Conservation (phyloP, 2,113 vertebrate genomes). For the Sakesphorus luctuosus region DNA sequence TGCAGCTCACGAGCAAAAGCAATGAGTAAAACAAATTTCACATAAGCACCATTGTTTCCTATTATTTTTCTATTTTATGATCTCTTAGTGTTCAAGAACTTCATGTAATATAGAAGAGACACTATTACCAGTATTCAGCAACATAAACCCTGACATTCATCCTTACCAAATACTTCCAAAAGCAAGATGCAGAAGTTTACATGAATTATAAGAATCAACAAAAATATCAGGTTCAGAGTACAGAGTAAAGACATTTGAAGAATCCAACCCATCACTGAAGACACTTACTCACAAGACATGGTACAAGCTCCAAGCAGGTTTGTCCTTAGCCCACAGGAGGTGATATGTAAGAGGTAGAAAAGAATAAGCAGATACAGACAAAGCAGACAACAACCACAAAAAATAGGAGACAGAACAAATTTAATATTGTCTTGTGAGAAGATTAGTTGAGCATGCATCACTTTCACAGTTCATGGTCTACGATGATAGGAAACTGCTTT, state of each 20-base stretch:
- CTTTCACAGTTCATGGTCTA: neutral
- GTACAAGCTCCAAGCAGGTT: neutral
- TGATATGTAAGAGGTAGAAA: neutral
- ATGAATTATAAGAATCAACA: neutral
- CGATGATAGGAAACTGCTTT: neutral
- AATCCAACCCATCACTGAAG: neutral
- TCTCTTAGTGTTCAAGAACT: neutral
- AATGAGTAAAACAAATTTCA: neutral
- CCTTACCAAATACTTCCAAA: neutral
- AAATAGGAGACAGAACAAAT: neutral
- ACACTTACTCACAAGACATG: neutral
- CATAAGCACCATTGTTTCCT: neutral
- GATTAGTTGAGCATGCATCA: neutral
- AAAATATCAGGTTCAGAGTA: neutral
- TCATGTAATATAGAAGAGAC: neutral
- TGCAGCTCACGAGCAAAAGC: neutral
- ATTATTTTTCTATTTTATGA: neutral
- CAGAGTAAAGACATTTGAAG: neutral
- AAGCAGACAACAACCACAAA: neutral
- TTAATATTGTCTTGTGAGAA: neutral
- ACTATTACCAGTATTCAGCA: neutral
- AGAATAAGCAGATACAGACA: neutral
- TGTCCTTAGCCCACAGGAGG: neutral
- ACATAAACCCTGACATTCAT: neutral
- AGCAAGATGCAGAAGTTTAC: neutral